Evolutionary conservation across 2,113 vertebrate genomes (phyloP), one percentile per base, ranked within the genome.

Genomic region (Vulpes lagopus): DNA sequence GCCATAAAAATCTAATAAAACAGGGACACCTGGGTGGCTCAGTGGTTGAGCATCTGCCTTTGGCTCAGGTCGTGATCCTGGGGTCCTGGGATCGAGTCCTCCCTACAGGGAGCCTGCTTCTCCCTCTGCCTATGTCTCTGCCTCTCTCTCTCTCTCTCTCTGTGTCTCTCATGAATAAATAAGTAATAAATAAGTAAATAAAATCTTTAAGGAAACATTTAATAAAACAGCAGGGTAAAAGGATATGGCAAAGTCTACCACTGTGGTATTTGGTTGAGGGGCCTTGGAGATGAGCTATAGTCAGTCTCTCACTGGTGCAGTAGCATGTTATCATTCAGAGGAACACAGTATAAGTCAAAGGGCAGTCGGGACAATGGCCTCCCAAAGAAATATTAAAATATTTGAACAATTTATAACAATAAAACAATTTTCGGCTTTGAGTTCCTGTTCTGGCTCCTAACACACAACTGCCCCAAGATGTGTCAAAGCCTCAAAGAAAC

Each of bases 381-480:
- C 35, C 35, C 67, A 57, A 89, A 73, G 23, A 60, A 57, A 87
- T 90, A 60, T 79, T 95, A 94, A 78, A 86, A 23, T 87, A 55
- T 60, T 62, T 86, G 69, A 92, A 59, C 30, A 93, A 12, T 79
- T 65, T 53, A 23, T 73, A 25, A 83, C 27, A 65, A 92, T 76
- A 35, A 93, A 43, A 43, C 25, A 12, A 9, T 60, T 89, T 84
- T n/a, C 76, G 94, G 53, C 76, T 32, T 57, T 74, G n/a, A 90
- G 62, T 86, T 86, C 51, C 38, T 62, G 67, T 94, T 90, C 84
- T 92, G 49, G 87, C 92, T 85, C n/a, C 85, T 87, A 67, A 69
- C 43, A 38, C 79, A 69, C 59, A 71, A 55, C 35, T 89, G 9
- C 15, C 4, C 88, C 84, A 71, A 90, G 69, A 22, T 69, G 69